These are phyloP conservation scores for Pseudonaja textilis DNA, from an alignment of 2,113 vertebrate species.

Conservation along the genomic window DNA sequence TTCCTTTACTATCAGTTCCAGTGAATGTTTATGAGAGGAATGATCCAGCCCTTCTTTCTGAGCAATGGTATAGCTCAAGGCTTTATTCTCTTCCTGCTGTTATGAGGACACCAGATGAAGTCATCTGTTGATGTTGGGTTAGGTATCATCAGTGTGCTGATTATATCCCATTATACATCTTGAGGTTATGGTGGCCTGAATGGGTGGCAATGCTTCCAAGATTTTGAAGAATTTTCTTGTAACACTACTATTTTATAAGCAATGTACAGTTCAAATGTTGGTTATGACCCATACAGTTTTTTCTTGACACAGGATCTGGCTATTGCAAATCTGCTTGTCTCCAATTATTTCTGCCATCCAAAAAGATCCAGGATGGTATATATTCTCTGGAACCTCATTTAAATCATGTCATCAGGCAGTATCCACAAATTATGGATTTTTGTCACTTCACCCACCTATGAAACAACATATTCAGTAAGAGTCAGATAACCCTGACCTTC, in stretches of 20 bases:
- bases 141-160: background rate
- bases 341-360: background rate
- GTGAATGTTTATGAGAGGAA: background rate
- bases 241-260: background rate
- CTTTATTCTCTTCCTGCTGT: background rate
- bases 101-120: background rate
- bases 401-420: background rate
- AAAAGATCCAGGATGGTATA: background rate
- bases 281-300: background rate
- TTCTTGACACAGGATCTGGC: background rate
- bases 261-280: background rate
- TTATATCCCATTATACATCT: background rate
- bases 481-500: background rate
- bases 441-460: background rate
- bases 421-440: background rate
- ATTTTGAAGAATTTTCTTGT: background rate
- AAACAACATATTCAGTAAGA: background rate
- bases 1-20: background rate
- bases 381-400: background rate
- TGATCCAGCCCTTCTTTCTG: background rate
- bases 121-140: background rate
- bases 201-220: background rate
- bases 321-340: background rate
- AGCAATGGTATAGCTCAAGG: background rate
- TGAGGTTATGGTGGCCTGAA: background rate